A percentile compares a stretch with the other conserved stretches of the same genome.
Conservation (phyloP, 2,113 vertebrate genomes). For the Myrmecophaga tridactyla region DNA sequence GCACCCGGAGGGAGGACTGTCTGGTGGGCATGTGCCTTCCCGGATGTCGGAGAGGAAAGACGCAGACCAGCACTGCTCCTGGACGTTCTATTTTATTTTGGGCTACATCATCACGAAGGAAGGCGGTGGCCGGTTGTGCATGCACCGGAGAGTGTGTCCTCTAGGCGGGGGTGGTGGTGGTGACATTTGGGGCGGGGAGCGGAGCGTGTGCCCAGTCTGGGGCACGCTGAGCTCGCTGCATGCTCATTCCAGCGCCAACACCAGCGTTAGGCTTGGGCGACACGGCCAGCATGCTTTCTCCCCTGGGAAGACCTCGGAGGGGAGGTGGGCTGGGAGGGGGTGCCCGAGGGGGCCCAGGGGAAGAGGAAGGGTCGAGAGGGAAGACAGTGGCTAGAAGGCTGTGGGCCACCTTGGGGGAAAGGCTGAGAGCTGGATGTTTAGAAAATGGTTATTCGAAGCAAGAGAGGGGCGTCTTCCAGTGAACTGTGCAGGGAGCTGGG, state of each 20-base stretch:
- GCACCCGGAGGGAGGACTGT: neutral
- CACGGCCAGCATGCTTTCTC: slow-evolving; percentile 83
- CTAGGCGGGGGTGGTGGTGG: slow-evolving; percentile 64
- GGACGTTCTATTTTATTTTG: slow-evolving; percentile 85
- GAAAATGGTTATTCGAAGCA: neutral
- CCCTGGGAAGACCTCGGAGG: slow-evolving; percentile 48
- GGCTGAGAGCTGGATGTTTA: neutral
- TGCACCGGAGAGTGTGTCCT: slow-evolving; percentile 80
- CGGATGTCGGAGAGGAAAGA: neutral
- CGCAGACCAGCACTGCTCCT: neutral
- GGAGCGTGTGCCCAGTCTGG: slow-evolving; percentile 48
- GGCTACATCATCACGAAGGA: slow-evolving; percentile 79
- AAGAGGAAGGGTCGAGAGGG: neutral
- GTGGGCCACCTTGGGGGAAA: neutral
- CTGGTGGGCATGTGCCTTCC: too few relatives aligned
- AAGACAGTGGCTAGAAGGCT: neutral
- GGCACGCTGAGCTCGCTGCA: slow-evolving; percentile 86
- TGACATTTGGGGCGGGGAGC: slow-evolving; percentile 21
- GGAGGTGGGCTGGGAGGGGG: neutral
- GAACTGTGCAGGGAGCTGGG: neutral
- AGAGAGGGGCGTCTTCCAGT: neutral
- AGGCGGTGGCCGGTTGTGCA: slow-evolving; percentile 76
- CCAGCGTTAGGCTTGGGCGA: slow-evolving; percentile 79
- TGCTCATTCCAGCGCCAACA: slow-evolving; percentile 89
- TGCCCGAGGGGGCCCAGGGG: neutral